Conservation (phyloP, 2,888 invertebrate genomes). For the Bruchidius siliquastri region DNA sequence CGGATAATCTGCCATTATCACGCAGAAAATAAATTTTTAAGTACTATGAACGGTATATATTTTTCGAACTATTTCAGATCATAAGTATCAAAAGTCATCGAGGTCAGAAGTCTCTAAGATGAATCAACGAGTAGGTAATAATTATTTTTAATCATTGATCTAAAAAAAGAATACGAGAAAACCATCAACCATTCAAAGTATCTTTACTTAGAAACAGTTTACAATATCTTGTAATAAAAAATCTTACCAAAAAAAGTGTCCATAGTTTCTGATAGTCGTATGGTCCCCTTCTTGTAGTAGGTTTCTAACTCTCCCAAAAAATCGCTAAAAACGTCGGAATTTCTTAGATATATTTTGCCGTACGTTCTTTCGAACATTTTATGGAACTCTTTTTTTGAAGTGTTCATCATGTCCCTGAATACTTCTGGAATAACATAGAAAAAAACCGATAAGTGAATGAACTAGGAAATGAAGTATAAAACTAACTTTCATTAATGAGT, state of each 20-base stretch:
- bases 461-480: neutral
- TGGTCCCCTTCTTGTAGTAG: slow-evolving; percentile 81
- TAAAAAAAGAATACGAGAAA: no score
- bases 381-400: slow-evolving; percentile 84
- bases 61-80: no score
- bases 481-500: no score
- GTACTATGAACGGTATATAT: no score
- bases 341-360: slow-evolving; percentile 91
- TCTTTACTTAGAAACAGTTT: no score
- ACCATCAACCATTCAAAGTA: no score
- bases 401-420: slow-evolving; percentile 78
- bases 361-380: slow-evolving; percentile 94
- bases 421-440: slow-evolving; percentile 60
- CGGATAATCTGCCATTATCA: no score
- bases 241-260: slow-evolving; percentile 78
- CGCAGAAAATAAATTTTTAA: no score
- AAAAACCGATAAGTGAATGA: neutral
- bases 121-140: no score
- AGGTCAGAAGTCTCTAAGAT: no score
- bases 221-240: neutral
- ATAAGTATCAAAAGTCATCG: no score
- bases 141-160: no score
- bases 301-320: slow-evolving; percentile 84
- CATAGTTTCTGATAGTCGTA: slow-evolving; percentile 81
- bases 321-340: slow-evolving; percentile 87